phyloP scores from a whole-genome alignment of 2,888 invertebrate genomes.

The Dyspetes luteomarginatus region DNA sequence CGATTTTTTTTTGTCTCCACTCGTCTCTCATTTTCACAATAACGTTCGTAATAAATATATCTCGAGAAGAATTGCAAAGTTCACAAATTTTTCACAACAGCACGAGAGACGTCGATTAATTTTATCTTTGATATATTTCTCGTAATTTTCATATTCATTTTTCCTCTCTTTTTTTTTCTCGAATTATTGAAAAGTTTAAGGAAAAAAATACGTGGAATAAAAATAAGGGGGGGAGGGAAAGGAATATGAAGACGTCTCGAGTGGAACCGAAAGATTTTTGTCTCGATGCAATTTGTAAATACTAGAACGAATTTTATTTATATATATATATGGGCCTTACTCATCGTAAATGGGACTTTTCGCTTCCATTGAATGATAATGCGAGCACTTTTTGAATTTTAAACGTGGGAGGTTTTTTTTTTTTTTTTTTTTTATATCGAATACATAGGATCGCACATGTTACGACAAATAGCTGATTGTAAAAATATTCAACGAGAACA shows the following conservation, averaged over 20 bases:
- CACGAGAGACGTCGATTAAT: neutral
- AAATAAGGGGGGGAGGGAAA: neutral
- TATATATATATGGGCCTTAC: slow-evolving; percentile 30
- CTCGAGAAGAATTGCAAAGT: slow-evolving; percentile 27
- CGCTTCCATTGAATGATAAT: slow-evolving; percentile 14
- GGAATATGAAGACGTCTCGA: neutral
- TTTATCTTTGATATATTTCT: neutral
- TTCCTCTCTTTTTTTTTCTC: neutral
- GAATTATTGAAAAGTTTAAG: neutral
- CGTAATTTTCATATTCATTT: neutral
- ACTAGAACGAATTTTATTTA: slow-evolving; percentile 65
- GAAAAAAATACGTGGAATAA: neutral
- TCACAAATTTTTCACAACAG: neutral
- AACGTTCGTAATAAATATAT: slow-evolving; percentile 24
- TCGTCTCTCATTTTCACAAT: slow-evolving; percentile 46
- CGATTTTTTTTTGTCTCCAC: slow-evolving; percentile 60
- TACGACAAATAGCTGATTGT: slow-evolving; percentile 30
- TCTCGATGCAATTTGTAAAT: slow-evolving; percentile 60
- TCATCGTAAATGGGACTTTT: slow-evolving; percentile 56
- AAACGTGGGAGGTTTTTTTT: neutral
- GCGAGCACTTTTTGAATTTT: neutral
- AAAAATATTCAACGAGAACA: slow-evolving; percentile 12
- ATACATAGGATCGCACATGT: slow-evolving; percentile 1
- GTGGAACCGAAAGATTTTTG: slow-evolving; percentile 36
- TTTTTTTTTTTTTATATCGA: neutral